Evolutionary conservation across 2,888 invertebrate species (phyloP).

Genomic region (Allolobophora icterica): DNA sequence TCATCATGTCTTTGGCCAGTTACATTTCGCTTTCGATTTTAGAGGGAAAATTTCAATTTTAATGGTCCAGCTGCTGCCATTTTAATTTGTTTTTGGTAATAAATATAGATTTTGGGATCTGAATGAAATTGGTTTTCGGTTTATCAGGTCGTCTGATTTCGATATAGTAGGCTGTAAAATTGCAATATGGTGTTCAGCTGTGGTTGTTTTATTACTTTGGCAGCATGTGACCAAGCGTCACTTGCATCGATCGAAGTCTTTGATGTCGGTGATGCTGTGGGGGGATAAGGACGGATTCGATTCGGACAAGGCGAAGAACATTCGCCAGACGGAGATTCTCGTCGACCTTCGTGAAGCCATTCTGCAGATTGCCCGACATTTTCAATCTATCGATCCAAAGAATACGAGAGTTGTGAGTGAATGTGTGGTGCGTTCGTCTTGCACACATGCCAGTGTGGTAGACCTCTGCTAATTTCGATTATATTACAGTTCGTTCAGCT

Average conservation of each 20-base stretch:
- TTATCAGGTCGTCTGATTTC: neutral
- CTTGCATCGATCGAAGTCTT: constrained; percentile 86
- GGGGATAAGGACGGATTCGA: constrained; percentile 69
- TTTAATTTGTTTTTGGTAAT: neutral
- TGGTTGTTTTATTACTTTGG: constrained; percentile 33
- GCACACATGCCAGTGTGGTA: no score
- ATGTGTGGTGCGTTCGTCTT: no score
- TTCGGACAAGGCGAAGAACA: constrained; percentile 82
- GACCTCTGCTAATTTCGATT: no score
- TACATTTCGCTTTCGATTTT: no score
- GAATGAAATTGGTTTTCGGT: neutral
- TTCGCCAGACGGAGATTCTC: constrained; percentile 94
- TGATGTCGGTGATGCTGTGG: constrained; percentile 81
- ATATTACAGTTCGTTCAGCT: no score
- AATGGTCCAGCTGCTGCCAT: no score
- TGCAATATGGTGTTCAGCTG: neutral
- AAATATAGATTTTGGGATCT: neutral
- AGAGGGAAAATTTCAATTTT: no score
- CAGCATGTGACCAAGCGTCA: constrained; percentile 76
- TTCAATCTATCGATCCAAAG: constrained; percentile 88
- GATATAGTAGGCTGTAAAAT: neutral
- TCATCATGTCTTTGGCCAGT: no score
- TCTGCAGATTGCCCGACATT: constrained; percentile 89
- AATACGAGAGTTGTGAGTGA: constrained; percentile 68
- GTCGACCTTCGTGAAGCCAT: constrained; percentile 97